Evolutionary conservation across 2,113 vertebrate species (phyloP).

Genomic region (Macheiramphus alcinus): DNA sequence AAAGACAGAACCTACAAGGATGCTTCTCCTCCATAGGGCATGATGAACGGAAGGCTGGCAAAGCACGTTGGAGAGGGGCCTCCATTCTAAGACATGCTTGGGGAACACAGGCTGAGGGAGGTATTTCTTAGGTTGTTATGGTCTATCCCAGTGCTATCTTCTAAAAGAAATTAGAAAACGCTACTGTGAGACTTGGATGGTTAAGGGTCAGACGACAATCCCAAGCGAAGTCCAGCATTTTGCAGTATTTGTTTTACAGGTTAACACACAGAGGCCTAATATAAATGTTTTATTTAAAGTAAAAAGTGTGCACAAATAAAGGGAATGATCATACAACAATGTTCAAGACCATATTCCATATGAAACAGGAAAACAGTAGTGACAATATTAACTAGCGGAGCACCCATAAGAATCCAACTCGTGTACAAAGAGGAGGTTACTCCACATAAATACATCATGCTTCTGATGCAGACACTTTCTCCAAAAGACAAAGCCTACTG

Average conservation of each 20-base stretch:
- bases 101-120: not conserved
- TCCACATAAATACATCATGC: slow-evolving; percentile 48
- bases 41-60: rapidly evolving
- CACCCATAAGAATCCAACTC: slow-evolving; percentile 46
- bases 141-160: not conserved
- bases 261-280: slow-evolving; percentile 31
- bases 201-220: not conserved
- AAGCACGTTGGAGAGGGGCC: not conserved
- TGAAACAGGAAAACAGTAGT: slow-evolving; percentile 43
- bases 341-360: slow-evolving; percentile 45
- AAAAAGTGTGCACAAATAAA: slow-evolving; percentile 75
- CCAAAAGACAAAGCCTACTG: slow-evolving; percentile 29
- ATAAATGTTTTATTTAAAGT: slow-evolving; percentile 77
- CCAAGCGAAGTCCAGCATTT: not conserved
- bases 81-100: rapidly evolving
- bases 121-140: not conserved
- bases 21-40: not conserved
- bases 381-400: slow-evolving; percentile 52
- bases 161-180: not conserved
- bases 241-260: not conserved
- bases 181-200: not conserved
- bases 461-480: slow-evolving; percentile 39
- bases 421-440: slow-evolving; percentile 43
- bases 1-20: not conserved
- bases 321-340: slow-evolving; percentile 54